Percentiles rank a stretch among this genome's conserved stretches.
These are phyloP conservation scores for Macropus fuliginosus DNA, from an alignment of 2,797 vertebrate species.

Conservation along the genomic window DNA sequence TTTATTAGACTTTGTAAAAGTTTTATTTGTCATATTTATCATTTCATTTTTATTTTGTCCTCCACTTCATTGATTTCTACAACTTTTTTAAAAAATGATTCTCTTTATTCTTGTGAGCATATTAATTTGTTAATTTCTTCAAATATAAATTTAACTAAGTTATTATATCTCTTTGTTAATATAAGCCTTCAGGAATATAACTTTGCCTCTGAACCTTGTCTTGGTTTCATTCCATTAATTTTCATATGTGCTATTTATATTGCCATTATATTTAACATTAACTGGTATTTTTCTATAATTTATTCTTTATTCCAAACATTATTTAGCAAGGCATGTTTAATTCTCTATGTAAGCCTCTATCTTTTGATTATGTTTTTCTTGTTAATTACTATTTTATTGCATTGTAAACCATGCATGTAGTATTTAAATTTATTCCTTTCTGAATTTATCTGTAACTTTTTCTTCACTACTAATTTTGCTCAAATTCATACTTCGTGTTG, in stretches of 20 bases:
- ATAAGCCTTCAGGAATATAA: not conserved
- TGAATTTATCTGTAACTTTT: not conserved
- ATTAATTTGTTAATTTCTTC: not conserved
- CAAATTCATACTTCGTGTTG: not conserved
- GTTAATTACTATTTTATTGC: not conserved
- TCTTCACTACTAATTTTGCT: not conserved
- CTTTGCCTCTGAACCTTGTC: not conserved
- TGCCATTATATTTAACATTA: not conserved
- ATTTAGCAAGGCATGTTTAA: not conserved
- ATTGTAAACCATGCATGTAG: not conserved
- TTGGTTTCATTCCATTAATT: not conserved
- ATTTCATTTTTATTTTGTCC: not conserved
- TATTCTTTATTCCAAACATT: not conserved
- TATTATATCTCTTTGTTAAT: not conserved
- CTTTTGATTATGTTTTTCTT: not conserved
- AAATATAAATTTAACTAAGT: not conserved
- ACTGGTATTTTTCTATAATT: not conserved
- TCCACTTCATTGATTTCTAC: not conserved
- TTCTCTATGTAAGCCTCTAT: not conserved
- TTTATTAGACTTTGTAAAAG: too few relatives aligned
- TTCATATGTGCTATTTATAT: not conserved
- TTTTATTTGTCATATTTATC: not conserved
- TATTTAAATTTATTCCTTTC: not conserved
- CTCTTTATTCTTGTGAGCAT: not conserved
- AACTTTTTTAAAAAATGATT: not conserved